A percentile compares a stretch with the other conserved stretches of the same genome.
Conservation (phyloP, 2,888 invertebrate genomes). For the Machimus rusticus region DNA sequence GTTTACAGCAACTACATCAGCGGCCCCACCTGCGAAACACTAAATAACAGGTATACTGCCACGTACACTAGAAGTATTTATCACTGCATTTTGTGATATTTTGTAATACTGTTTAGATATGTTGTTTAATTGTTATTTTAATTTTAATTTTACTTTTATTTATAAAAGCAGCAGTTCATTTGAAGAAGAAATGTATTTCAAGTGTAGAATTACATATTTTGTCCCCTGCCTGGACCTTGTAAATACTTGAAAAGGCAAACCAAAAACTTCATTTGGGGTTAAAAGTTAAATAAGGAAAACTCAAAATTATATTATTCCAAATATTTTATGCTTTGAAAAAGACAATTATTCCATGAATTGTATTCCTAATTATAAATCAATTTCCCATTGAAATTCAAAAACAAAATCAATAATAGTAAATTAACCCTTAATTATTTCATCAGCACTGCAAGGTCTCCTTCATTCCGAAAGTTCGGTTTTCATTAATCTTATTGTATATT, state of each 20-base stretch:
- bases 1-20: neutral
- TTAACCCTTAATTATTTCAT: neutral
- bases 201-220: too few relatives aligned
- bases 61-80: neutral
- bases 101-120: neutral
- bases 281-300: too few relatives aligned
- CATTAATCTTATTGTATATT: neutral
- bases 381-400: neutral
- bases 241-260: too few relatives aligned
- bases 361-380: too few relatives aligned
- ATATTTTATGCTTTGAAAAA: neutral
- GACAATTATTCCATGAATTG: too few relatives aligned
- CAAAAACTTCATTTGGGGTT: too few relatives aligned
- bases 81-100: neutral
- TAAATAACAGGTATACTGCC: neutral
- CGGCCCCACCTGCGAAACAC: neutral
- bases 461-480: neutral
- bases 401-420: neutral
- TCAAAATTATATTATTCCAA: too few relatives aligned
- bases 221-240: neutral
- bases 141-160: neutral
- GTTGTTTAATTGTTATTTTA: neutral
- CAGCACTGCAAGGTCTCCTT: too few relatives aligned
- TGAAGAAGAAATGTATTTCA: neutral
- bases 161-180: slow-evolving; percentile 14